These are phyloP conservation scores for Scaptomyza reducta DNA, from an alignment of 2,888 invertebrate species.

Conservation along the genomic window DNA sequence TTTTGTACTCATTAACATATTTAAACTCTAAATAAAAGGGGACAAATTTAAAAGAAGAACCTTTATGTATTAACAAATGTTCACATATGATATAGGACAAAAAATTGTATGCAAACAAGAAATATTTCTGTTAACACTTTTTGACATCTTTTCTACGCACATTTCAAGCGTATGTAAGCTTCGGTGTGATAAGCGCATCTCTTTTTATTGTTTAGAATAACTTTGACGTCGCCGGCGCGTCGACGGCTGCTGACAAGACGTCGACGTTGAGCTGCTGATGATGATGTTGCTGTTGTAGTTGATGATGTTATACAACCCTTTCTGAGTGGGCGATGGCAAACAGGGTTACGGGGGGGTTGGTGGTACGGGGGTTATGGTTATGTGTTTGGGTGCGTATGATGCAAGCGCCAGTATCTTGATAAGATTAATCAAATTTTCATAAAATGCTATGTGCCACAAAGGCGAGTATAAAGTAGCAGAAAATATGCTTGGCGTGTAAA, in stretches of 20 bases:
- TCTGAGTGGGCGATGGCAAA: not conserved
- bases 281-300: slow-evolving; percentile 13
- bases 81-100: too few relatives aligned
- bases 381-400: slow-evolving; percentile 51
- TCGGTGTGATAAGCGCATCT: slow-evolving; percentile 5
- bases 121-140: too few relatives aligned
- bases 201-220: slow-evolving; percentile 44
- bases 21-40: too few relatives aligned
- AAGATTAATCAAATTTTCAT: slow-evolving; percentile 85
- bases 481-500: slow-evolving; percentile 80
- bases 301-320: slow-evolving; percentile 56
- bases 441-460: slow-evolving; percentile 71
- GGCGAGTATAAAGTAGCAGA: slow-evolving; percentile 64
- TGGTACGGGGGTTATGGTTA: slow-evolving; percentile 9
- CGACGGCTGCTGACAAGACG: slow-evolving; percentile 50
- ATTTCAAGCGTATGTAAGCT: slow-evolving; percentile 16
- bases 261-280: slow-evolving; percentile 52
- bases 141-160: not conserved
- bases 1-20: not conserved
- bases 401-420: slow-evolving; percentile 78
- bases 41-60: too few relatives aligned
- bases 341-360: not conserved
- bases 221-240: slow-evolving; percentile 48
- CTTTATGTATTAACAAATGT: too few relatives aligned
- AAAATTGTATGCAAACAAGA: too few relatives aligned